phyloP scores from a whole-genome alignment of 2,797 vertebrate genomes.

The Emys orbicularis region DNA sequence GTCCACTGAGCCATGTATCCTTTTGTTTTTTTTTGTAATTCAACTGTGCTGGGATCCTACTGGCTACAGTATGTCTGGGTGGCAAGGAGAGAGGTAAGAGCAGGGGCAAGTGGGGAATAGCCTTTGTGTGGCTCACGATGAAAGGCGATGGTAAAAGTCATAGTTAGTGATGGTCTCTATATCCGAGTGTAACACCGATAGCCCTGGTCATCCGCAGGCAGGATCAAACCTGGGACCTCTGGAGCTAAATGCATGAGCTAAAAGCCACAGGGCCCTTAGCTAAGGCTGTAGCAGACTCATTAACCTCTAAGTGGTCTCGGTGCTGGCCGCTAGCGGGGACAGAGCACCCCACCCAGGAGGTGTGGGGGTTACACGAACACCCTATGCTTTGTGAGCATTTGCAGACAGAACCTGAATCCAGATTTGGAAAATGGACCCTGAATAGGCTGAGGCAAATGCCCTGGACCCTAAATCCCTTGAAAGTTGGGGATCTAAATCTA shows the following conservation, averaged over 20 bases:
- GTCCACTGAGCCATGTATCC: neutral
- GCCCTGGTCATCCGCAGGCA: too few species aligned
- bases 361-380: neutral
- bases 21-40: neutral
- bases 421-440: neutral
- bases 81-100: neutral
- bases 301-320: too few species aligned
- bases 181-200: neutral
- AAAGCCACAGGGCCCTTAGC: too few species aligned
- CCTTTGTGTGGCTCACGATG: neutral
- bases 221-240: too few species aligned
- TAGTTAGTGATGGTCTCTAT: neutral
- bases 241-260: too few species aligned
- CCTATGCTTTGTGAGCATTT: neutral
- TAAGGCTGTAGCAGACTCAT: too few species aligned
- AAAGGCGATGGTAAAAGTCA: neutral
- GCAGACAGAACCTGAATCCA: neutral
- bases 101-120: neutral
- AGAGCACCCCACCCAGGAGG: too few species aligned
- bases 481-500: neutral
- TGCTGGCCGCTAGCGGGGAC: too few species aligned
- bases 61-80: neutral
- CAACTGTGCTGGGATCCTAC: neutral
- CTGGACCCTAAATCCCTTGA: neutral
- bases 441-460: neutral